Evolutionary conservation across 2,797 vertebrate genomes (phyloP), one percentile per base, ranked within the genome.

Genomic region (Vultur gryphus): DNA sequence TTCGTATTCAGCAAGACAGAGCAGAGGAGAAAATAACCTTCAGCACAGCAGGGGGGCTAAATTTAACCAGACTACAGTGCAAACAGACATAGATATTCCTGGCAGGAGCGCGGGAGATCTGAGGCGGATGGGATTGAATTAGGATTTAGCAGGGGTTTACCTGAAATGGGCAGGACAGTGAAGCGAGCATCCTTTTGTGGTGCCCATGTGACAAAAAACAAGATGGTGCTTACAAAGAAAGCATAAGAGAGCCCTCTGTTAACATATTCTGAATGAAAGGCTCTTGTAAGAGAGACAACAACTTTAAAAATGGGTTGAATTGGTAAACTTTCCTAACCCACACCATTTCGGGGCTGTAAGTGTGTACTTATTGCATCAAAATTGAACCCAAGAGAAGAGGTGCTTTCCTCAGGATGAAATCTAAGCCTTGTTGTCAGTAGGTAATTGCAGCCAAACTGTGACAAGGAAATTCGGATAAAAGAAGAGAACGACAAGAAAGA

Each of bases 11-110:
- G 91, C 8, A 79, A 96, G 96, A 79, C 87, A 43, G 81, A 92
- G 88, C 79, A 67, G 92, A 86, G 89, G 88, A 93, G 86, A 96
- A 95, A 97, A 95, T 71, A 80, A 90, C 84, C 95, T 95, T 91
- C 70, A 78, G 72, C 9, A 0, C 79, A 17, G 67, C 5, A 5
- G 51, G 24, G n/a, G 67, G 59, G 67, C 20, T 73, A 58, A 88
- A 62, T 70, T 55, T 61, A 87, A 59, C 65, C 91, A 24, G 41
- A 4, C 58, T 73, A 87, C 33, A 14, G 73, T 35, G 71, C 73
- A 78, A 91, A 73, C 21, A 2, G 41, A 67, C n/a, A 43, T 13
- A 75, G 54, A 57, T 7, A 2, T 44, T 94, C 73, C 73, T 3
- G 3, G 55, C 19, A 51, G 39, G 80, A 89, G 43, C 3, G 1